Percentiles rank a stretch among this genome's conserved stretches.
Conservation (phyloP, 1,140 invertebrate genomes). For the Philopotamus ludificatus region DNA sequence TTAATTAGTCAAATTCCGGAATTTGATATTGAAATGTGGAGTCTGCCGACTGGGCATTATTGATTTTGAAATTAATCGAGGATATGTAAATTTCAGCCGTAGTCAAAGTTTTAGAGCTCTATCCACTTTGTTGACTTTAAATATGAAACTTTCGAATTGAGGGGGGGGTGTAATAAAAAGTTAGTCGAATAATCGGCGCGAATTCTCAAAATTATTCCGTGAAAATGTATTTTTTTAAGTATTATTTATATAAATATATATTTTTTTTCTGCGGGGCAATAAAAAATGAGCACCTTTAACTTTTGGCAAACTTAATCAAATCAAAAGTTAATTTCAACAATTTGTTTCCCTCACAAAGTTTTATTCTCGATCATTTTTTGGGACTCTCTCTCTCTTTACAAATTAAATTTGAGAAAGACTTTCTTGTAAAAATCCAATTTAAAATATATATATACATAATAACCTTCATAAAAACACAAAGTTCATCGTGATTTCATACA, state of each 20-base stretch:
- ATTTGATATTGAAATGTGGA: neutral
- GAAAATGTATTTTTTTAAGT: too few relatives aligned
- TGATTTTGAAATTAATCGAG: neutral
- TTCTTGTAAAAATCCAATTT: neutral
- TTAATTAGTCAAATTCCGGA: neutral
- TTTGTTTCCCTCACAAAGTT: conserved; percentile 25
- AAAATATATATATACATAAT: too few relatives aligned
- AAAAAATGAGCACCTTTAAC: conserved; percentile 16
- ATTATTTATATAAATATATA: too few relatives aligned
- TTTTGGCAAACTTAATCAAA: conserved; percentile 22
- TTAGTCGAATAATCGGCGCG: too few relatives aligned
- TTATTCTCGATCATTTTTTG: conserved; percentile 15
- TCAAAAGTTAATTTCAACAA: conserved; percentile 28
- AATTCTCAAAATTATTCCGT: too few relatives aligned
- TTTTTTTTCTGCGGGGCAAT: neutral
- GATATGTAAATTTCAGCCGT: neutral
- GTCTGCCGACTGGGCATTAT: neutral
- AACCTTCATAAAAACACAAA: too few relatives aligned
- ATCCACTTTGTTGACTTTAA: neutral
- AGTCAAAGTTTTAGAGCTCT: neutral
- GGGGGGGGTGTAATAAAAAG: too few relatives aligned
- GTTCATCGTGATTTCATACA: too few relatives aligned
- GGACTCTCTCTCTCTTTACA: neutral
- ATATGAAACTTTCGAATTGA: too few relatives aligned
- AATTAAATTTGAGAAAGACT: neutral